Conservation (phyloP, 1,140 invertebrate genomes). For the Drosophila ogumai region DNA sequence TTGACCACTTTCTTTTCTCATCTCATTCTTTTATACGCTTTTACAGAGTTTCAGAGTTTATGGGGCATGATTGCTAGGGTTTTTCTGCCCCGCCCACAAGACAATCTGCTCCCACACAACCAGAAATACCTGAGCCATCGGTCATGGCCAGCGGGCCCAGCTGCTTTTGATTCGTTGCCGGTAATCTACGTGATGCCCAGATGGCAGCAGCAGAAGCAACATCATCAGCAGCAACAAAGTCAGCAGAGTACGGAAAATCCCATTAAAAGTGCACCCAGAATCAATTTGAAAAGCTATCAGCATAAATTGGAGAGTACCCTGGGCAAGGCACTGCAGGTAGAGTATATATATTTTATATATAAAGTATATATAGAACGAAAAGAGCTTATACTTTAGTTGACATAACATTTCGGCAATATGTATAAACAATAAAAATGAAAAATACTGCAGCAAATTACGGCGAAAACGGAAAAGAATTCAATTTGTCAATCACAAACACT, state of each 20-base stretch:
- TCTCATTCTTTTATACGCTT: not conserved
- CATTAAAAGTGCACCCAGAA: slow-evolving; percentile 60
- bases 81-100: slow-evolving; percentile 14
- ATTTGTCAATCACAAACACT: slow-evolving; percentile 41
- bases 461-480: slow-evolving; percentile 36
- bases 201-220: slow-evolving; percentile 5
- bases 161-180: slow-evolving; percentile 30
- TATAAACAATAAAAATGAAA: slow-evolving; percentile 29
- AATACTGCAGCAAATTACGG: slow-evolving; percentile 25
- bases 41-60: slow-evolving; percentile 1
- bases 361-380: not conserved
- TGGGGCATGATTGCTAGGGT: slow-evolving; percentile 26
- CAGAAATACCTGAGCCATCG: slow-evolving; percentile 24
- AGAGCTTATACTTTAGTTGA: slow-evolving; percentile 9
- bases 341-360: not conserved
- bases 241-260: slow-evolving; percentile 41
- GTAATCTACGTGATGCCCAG: slow-evolving; percentile 32
- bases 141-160: slow-evolving; percentile 40
- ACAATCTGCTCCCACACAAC: slow-evolving; percentile 29
- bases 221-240: slow-evolving; percentile 9
- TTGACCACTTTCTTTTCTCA: slow-evolving; percentile 39
- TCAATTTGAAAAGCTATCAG: slow-evolving; percentile 54
- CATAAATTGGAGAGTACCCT: slow-evolving; percentile 29
- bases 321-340: not conserved
- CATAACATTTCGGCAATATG: slow-evolving; percentile 26